Evolutionary conservation across 2,888 invertebrate genomes (phyloP).

Genomic region (Altica lythri): DNA sequence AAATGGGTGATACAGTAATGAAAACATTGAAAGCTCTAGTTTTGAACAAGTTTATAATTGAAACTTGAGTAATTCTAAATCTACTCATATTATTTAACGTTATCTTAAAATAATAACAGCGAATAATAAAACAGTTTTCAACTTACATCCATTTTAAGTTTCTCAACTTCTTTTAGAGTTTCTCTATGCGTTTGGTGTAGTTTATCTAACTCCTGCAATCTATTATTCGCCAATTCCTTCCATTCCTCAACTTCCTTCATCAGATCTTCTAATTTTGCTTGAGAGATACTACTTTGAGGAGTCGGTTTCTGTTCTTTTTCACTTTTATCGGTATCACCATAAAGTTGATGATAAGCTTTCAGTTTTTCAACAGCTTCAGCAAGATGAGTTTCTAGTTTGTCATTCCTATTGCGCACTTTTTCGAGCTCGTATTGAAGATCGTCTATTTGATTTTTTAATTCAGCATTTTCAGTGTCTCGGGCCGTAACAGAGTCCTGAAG

Average conservation of each 20-base stretch:
- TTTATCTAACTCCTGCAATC: constrained; percentile 91
- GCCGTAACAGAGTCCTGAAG: constrained; percentile 86
- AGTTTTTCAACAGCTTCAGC: constrained; percentile 91
- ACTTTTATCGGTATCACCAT: constrained; percentile 70
- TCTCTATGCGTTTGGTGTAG: constrained; percentile 91
- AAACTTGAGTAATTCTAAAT: too few species aligned
- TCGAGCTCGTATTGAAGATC: constrained; percentile 93
- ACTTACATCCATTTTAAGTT: constrained; percentile 93
- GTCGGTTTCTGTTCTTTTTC: constrained; percentile 55
- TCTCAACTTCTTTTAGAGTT: constrained; percentile 93
- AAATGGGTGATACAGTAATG: too few species aligned
- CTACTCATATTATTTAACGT: neutral
- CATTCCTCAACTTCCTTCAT: constrained; percentile 91
- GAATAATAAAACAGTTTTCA: neutral
- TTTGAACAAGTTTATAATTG: neutral
- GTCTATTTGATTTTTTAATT: constrained; percentile 93
- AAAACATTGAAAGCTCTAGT: too few species aligned
- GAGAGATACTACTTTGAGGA: constrained; percentile 64
- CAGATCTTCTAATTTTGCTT: constrained; percentile 81
- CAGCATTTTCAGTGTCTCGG: constrained; percentile 92
- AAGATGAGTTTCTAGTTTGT: constrained; percentile 89
- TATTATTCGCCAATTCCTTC: constrained; percentile 87
- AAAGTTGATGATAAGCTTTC: constrained; percentile 81
- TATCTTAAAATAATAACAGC: neutral
- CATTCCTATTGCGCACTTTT: constrained; percentile 74